Evolutionary conservation across 2,888 invertebrate genomes (phyloP), one percentile per base, ranked within the genome.

Genomic region (Acanthosepion lycidas): DNA sequence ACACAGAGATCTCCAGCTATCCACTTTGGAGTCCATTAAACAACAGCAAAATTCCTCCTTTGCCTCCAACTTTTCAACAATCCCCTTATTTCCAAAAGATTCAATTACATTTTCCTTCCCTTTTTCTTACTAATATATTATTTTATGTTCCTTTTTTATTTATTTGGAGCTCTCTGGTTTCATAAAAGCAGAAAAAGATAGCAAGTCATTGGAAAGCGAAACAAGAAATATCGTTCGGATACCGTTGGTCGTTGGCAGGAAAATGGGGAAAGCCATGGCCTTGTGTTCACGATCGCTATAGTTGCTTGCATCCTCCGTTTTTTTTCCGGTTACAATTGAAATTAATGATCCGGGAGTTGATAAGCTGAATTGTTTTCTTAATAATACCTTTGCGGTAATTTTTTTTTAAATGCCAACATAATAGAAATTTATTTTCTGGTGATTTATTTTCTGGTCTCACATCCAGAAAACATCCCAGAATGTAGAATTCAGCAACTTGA

Each of bases 21-120:
- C 78, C 18, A 78, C 33, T 78, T 78, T 78, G 15, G n/a, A n/a
- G n/a, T 78, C 78, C 78, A 78, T 78, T 78, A 78, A 78, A 78
- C 78, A 78, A 78, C 78, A 78, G 78, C 15, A 78, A 78, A 78
- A 78, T 78, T 78, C 15, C 78, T 23, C 78, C 15, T 78, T 78
- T 78, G 78, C 78, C 78, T 78, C 15, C 33, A 78, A 78, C 78
- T 33, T 78, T n/a, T 78, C 78, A 78, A 78, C n/a, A 33, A 78
- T 78, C 78, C n/a, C n/a, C 78, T 78, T 78, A 78, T 78, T 78
- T 78, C n/a, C n/a, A n/a, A 78, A 78, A 78, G 78, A 78, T n/a
- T 78, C n/a, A n/a, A 78, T 78, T 78, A 33, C 78, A 78, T 78
- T n/a, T 78, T 33, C 9, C 78, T 33, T 78, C 33, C 8, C n/a